Evolutionary conservation across 2,797 vertebrate species (phyloP), one percentile per base, ranked within the genome.

Genomic region (Lutjanus argentimaculatus): DNA sequence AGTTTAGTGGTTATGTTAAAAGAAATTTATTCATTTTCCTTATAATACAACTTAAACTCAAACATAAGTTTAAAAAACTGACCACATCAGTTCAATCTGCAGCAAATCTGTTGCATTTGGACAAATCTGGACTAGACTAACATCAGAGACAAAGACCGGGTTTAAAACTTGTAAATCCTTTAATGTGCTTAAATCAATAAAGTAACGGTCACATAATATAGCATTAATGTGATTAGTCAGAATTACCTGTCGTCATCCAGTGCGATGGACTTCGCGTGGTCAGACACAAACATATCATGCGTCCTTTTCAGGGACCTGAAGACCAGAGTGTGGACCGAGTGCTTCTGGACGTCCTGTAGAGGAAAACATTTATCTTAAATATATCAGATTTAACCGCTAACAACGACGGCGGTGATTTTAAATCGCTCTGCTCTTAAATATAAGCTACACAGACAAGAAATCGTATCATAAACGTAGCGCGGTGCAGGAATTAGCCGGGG

Each of bases 221-320:
- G 9, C 17, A 17, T 57, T n/a, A 3, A 21, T 7, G 4, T 11
- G 21, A 19, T 56, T 77, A 72, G 2, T 0, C 4, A 14, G 0
- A 2, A n/a, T 77, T 93, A 98, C 99, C 99, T 98, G 67, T 96
- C 94, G 0, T 99, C 99, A 82, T 99, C 98, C 87, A 95, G 91
- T 0, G 95, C 55, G 73, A 99, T 80, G 30, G 96, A 95, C 52
- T 99, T 99, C 40, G 97, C 97, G 70, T 99, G 98, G 89, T 99
- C 98, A 61, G 97, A 96, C 83, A 99, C 98, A 94, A 99, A 99
- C 98, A 99, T 99, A 67, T 99, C 99, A 89, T 99, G 99, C 2
- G 97, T 99, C 91, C 98, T 96, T 89, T 99, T 99, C 67, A 99
- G 94, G 25, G 99, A 99, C 45, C 99, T 97, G 95, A 99, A 99